Base-by-base conservation (phyloP, 2,113 vertebrate species). In the Poeciliopsis retropinna region DNA sequence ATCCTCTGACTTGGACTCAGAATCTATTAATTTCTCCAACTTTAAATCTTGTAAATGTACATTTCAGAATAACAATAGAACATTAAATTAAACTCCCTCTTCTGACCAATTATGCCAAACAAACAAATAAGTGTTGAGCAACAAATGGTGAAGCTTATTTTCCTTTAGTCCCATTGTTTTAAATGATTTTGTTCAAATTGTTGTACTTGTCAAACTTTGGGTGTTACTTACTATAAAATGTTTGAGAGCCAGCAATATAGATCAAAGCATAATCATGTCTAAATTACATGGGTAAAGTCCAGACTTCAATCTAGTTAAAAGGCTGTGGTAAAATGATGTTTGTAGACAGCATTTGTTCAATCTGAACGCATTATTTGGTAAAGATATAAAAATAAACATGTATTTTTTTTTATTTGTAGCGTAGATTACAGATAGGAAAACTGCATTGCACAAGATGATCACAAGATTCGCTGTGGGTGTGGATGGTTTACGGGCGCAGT, bases 401-500 rank as follows among this genome's bases (percentile, higher is more conserved):
- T 12, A 61, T 13, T 37, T n/a, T 4, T 37, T n/a, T 57, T 25
- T 57, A 17, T 67, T 9, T 37, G 31, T 5, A 54, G 32, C 37
- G 6, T 29, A 57, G 51, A 19, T 47, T 17, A 14, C 12, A 41
- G 39, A 41, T 14, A 41, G 14, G 14, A 47, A 15, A 47, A 47
- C 17, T 47, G 14, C 5, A 47, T 47, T 47, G 44, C 14, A 2
- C 7, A 47, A 47, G 44, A 47, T 5, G 17, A 83, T 88, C 54
- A 72, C 65, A 64, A 37, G 19, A 2, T 61, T 74, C 54, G 17
- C 65, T 25, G 54, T 66, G 85, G 71, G 72, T 73, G 32, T 34
- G 61, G 69, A 62, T 6, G n/a, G 68, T 76, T 69, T 66, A 44
- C 54, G 27, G 69, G 60, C 70, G 74, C 72, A 75, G 63, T 17